phyloP scores from a whole-genome alignment of 2,888 invertebrate genomes.

The Toxonevra muliebris region DNA sequence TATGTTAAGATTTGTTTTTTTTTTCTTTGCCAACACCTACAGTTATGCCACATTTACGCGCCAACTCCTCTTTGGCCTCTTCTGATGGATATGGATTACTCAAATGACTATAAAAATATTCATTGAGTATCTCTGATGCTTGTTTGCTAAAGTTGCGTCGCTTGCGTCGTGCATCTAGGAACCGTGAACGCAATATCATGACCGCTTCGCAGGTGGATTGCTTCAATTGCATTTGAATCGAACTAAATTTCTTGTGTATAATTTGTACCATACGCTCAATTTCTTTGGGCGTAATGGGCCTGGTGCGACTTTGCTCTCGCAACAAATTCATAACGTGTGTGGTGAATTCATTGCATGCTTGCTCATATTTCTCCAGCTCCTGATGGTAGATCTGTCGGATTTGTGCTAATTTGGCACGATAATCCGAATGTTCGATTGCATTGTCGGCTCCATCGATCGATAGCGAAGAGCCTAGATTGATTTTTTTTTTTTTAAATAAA shows the following conservation, averaged over 20 bases:
- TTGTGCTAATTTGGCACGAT: conserved; percentile 97
- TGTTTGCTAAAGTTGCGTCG: conserved; percentile 99
- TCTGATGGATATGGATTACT: conserved; percentile 99
- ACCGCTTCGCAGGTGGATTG: conserved; percentile 99
- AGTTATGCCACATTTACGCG: conserved; percentile 98
- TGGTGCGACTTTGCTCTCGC: conserved; percentile 93
- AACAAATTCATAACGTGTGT: conserved; percentile 99
- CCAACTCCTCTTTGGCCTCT: conserved; percentile 99
- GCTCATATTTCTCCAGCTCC: conserved; percentile 99
- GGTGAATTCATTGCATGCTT: conserved; percentile 99
- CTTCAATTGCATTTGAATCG: conserved; percentile 98
- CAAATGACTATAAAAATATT: conserved; percentile 99
- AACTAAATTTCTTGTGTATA: conserved; percentile 97
- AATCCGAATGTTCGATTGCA: conserved; percentile 99
- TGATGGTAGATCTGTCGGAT: conserved; percentile 99
- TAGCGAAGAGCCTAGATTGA: conserved; percentile 56
- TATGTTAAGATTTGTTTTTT: neutral
- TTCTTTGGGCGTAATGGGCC: conserved; percentile 98
- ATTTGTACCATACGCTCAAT: conserved; percentile 99
- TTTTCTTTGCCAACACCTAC: conserved; percentile 67
- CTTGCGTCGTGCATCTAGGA: conserved; percentile 84
- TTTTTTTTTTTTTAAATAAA: neutral
- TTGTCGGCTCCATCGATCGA: conserved; percentile 76
- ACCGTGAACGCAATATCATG: conserved; percentile 88
- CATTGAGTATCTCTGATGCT: conserved; percentile 98